These are phyloP conservation scores for Rhinichthys osculus DNA, from an alignment of 2,797 vertebrate species.

Conservation along the genomic window DNA sequence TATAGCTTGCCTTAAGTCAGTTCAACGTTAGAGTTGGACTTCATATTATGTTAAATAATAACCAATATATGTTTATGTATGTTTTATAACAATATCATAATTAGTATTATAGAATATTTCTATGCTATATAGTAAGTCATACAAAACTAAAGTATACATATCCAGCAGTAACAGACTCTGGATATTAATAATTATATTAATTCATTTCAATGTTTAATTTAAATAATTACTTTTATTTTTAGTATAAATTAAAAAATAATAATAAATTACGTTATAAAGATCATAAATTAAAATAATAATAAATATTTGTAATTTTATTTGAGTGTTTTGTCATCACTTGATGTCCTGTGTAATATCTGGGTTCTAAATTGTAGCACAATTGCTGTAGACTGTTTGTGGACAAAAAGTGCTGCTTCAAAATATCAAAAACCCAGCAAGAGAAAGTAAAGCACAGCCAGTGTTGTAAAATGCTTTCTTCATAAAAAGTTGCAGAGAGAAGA, in stretches of 20 bases:
- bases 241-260: neutral
- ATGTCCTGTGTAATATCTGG: neutral
- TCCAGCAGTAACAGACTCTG: neutral
- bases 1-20: neutral
- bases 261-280: neutral
- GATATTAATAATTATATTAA: neutral
- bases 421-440: constrained; percentile 24
- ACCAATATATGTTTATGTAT: too few relatives aligned
- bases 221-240: neutral
- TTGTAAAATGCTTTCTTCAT: constrained; percentile 22
- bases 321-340: too few relatives aligned
- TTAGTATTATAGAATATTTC: neutral
- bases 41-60: too few relatives aligned
- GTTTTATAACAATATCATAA: too few relatives aligned
- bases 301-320: neutral
- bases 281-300: neutral
- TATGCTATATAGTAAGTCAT: neutral
- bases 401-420: neutral
- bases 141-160: neutral
- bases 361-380: neutral
- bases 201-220: neutral
- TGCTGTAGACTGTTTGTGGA: neutral
- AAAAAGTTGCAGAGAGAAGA: constrained; percentile 31
- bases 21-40: too few relatives aligned
- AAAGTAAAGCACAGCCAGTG: neutral